Evolutionary conservation across 2,888 invertebrate species (phyloP), one percentile per base, ranked within the genome.

Genomic region (Drosophila recens): DNA sequence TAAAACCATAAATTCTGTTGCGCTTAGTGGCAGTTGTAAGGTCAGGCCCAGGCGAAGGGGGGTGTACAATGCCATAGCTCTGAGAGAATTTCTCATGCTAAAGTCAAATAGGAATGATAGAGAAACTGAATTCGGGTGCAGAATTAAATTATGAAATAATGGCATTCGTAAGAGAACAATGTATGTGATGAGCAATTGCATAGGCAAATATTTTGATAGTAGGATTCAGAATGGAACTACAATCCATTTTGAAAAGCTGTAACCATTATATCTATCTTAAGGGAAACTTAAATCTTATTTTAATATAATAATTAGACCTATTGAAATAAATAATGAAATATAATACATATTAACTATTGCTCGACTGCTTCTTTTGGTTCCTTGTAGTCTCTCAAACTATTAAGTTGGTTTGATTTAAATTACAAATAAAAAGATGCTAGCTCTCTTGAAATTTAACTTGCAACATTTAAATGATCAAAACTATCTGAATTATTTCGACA

Each of bases 1-100:
- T 89, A 89, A 87, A 90, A 80, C 83, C 79, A 90, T 90, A 89
- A 84, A 89, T 89, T 90, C 74, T 66, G 67, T 72, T 79, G 80
- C 81, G 74, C 65, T 76, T 72, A 73, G 72, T 46, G 63, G 54
- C 53, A 46, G 68, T 53, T 63, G 42, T 27, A 51, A 34, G 61
- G 58, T 56, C 23, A 59, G 42, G 20, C 20, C 20, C 23, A 52
- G 53, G 43, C 34, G 34, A 23, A 57, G 64, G 23, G 23, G 4
- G 4, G 23, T 53, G 54, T 43, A 38, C 4, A 30, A 20, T 46
- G 43, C 23, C 23, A 27, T 6, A 27, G 23, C 30, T 30, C 33
- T 34, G 15, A 17, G 42, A 40, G 52, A 46, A 46, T 13, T 23
- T 43, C 30, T 43, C 46, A 23, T 30, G 40, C 52, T 40, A 57